A percentile compares a stretch with the other conserved stretches of the same genome.
These are phyloP conservation scores for Dinomys branickii DNA, from an alignment of 2,113 vertebrate genomes.

Conservation along the genomic window DNA sequence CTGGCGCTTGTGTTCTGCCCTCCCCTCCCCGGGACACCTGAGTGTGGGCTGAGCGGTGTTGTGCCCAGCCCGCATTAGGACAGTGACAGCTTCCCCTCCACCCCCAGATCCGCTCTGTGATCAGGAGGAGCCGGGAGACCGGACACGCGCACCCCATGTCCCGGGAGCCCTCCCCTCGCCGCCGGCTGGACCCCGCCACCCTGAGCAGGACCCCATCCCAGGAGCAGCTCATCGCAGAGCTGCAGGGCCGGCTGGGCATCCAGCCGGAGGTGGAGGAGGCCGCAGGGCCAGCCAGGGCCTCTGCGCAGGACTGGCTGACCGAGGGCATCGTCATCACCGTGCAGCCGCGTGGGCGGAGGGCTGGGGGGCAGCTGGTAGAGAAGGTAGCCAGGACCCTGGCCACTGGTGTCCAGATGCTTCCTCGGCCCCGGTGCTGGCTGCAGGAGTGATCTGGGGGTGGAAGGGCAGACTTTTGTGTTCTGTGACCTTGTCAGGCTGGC, in stretches of 20 bases:
- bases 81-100: constrained; percentile 77
- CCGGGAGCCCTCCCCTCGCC: constrained; percentile 92
- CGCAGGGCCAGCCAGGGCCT: constrained; percentile 83
- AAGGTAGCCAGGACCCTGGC: constrained; percentile 85
- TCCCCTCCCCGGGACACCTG: not conserved
- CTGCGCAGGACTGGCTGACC: constrained; percentile 92
- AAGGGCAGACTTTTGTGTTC: not conserved
- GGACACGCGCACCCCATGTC: constrained; percentile 96
- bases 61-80: not conserved
- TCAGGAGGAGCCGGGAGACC: constrained; percentile 96
- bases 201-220: constrained; percentile 94
- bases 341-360: constrained; percentile 89
- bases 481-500: not conserved
- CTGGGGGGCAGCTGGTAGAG: constrained; percentile 87
- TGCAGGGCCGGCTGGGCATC: constrained; percentile 95
- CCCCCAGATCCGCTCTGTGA: constrained; percentile 95
- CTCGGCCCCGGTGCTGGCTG: not conserved
- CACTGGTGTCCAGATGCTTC: not conserved
- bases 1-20: not conserved
- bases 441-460: not conserved
- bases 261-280: constrained; percentile 88
- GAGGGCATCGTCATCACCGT: constrained; percentile 92
- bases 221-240: constrained; percentile 94
- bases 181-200: constrained; percentile 89
- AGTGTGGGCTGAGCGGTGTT: not conserved